phyloP scores from a whole-genome alignment of 2,888 invertebrate genomes.

The Darwinula stevensoni region DNA sequence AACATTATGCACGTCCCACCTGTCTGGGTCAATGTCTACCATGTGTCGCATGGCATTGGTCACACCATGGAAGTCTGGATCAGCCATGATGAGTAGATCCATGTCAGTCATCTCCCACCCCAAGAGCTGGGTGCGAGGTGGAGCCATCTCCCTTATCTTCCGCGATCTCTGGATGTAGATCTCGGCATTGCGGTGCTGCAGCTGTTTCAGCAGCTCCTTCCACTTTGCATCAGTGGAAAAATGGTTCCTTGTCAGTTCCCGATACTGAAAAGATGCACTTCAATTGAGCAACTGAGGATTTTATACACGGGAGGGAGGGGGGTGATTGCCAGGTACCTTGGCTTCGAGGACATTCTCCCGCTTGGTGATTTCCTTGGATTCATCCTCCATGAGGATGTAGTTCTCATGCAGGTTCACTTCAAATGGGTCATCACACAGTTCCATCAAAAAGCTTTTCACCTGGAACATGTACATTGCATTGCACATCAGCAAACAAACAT shows the following conservation, averaged over 20 bases:
- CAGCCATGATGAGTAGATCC: conserved; percentile 46
- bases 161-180: conserved; percentile 76
- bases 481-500: conserved; percentile 1
- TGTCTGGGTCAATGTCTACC: conserved; percentile 50
- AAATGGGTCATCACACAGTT: conserved; percentile 91
- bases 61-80: conserved; percentile 53
- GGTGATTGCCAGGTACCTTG: conserved; percentile 19
- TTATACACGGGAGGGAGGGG: too few species aligned
- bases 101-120: conserved; percentile 53
- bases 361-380: conserved; percentile 73
- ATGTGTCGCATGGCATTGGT: conserved; percentile 39
- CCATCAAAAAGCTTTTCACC: conserved; percentile 60
- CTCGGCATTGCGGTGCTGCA: conserved; percentile 69
- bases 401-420: conserved; percentile 87
- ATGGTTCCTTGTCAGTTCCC: conserved; percentile 8
- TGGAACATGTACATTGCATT: conserved; percentile 16
- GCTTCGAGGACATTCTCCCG: conserved; percentile 60
- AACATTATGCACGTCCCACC: conserved; percentile 16
- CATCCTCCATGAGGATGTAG: conserved; percentile 77
- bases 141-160: conserved; percentile 31
- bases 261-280: conserved; percentile 7
- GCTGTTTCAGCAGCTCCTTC: conserved; percentile 44
- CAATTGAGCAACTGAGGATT: too few species aligned
- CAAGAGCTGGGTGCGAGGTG: conserved; percentile 44
- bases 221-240: conserved; percentile 6